Evolutionary conservation across 2,113 vertebrate species (phyloP).

Genomic region (Heptranchias perlo): DNA sequence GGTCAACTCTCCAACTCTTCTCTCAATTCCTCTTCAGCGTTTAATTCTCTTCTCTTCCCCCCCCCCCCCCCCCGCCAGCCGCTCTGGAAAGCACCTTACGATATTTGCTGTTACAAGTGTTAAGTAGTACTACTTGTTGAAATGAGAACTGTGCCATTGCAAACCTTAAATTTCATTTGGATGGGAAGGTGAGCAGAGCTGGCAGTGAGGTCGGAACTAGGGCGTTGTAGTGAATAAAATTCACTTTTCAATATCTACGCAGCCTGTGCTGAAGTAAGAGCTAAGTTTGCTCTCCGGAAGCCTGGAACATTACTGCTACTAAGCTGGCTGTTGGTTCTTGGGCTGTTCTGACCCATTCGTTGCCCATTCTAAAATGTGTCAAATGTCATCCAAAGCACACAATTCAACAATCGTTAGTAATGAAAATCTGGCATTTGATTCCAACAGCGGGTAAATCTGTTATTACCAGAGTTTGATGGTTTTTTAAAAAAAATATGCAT

Average conservation of each 20-base stretch:
- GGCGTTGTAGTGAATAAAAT: background rate
- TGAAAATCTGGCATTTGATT: no score
- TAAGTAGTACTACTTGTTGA: background rate
- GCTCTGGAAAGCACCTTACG: background rate
- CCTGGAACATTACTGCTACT: background rate
- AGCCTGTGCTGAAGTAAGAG: background rate
- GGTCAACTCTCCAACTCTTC: no score
- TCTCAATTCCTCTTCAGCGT: no score
- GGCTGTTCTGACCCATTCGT: background rate
- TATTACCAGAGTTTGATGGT: background rate
- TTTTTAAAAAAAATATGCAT: background rate
- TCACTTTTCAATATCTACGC: background rate
- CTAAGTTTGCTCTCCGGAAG: background rate
- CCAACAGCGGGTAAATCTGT: background rate
- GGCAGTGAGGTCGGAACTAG: background rate
- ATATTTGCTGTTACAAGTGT: background rate
- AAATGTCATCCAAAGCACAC: background rate
- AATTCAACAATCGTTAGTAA: background rate
- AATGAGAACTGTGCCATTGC: background rate
- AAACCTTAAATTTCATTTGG: background rate
- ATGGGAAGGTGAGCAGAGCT: background rate
- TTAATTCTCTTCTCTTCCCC: background rate
- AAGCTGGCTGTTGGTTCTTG: background rate
- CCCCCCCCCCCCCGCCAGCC: no score
- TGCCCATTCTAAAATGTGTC: no score